Evolutionary conservation across 2,797 vertebrate genomes (phyloP), one percentile per base, ranked within the genome.

Genomic region (Denticeps clupeoides): DNA sequence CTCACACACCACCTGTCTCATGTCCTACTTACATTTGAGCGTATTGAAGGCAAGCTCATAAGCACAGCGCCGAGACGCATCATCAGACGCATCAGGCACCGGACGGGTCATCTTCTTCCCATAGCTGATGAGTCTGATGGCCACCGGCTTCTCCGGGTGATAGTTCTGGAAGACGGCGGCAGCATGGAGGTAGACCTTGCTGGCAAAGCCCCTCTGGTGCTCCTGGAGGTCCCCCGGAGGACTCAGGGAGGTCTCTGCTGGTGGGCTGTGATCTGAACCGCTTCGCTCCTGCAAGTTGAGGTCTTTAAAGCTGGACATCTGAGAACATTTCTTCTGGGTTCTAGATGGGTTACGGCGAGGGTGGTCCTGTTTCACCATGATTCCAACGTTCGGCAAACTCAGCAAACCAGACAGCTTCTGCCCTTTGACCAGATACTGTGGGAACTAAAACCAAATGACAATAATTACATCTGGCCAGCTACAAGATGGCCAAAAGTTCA

Each of bases 41-140:
- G 89, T 59, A 52, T 16, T 90, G 79, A 91, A 94, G 26, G 89
- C 88, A 47, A 97, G 55, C 47, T 91, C 79, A 0, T 87, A 92
- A 24, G 83, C 82, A 2, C 41, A 12, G 1, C 52, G 77, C 33
- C 68, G 78, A 10, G 70, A 62, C 35, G 55, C 56, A 16, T 83
- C 78, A 29, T 87, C 80, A 63, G 73, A 74, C 25, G 76, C 59
- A 43, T 68, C 44, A 3, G 75, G 43, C 22, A 59, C 0, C 1
- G 50, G 42, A 10, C 70, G 41, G 7, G 60, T 52, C 3, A 68
- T 66, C 4, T 63, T 55, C 21, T 55, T 66, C 0, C 83, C 84
- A 1, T 90, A 94, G 11, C 49, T 78, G 49, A 96, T 74, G 52
- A 85, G 15, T 1, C 41, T 60, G 15, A 51, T 74, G 5, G 82